These are phyloP conservation scores for Myrmecobius fasciatus DNA, from an alignment of 2,113 vertebrate genomes.

Conservation along the genomic window DNA sequence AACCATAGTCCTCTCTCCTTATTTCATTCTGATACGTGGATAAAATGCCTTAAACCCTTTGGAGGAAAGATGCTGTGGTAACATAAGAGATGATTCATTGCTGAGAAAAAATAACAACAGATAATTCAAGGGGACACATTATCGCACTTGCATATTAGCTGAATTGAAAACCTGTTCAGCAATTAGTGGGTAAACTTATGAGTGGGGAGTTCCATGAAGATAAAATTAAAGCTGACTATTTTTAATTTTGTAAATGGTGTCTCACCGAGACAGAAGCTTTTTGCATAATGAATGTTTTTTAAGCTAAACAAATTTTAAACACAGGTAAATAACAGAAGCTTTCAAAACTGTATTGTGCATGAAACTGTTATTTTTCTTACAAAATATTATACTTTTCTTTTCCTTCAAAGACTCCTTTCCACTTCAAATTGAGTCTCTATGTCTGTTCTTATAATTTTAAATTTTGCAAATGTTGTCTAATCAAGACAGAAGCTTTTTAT, in stretches of 20 bases:
- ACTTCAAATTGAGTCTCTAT: background rate
- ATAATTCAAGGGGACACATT: fast-evolving
- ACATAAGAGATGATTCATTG: background rate
- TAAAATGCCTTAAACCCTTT: background rate
- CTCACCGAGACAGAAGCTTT: background rate
- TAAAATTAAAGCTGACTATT: background rate
- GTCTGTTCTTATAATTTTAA: background rate
- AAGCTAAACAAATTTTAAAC: background rate
- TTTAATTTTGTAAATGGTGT: constrained; percentile 50
- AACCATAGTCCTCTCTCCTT: background rate
- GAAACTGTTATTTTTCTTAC: background rate
- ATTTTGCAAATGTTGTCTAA: background rate
- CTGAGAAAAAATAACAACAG: fast-evolving
- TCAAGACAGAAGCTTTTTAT: background rate
- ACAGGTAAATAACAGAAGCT: constrained; percentile 30
- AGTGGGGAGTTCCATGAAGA: constrained; percentile 15
- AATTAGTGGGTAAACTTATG: background rate
- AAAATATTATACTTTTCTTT: background rate
- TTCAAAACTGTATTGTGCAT: fast-evolving
- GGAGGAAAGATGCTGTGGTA: background rate
- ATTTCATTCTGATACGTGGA: fast-evolving
- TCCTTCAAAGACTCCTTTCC: background rate
- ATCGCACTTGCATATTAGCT: background rate
- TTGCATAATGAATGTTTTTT: background rate
- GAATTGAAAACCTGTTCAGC: constrained; percentile 22